A percentile compares a stretch with the other conserved stretches of the same genome.
Conservation (phyloP, 2,888 invertebrate genomes). For the Stenotaenia linearis region DNA sequence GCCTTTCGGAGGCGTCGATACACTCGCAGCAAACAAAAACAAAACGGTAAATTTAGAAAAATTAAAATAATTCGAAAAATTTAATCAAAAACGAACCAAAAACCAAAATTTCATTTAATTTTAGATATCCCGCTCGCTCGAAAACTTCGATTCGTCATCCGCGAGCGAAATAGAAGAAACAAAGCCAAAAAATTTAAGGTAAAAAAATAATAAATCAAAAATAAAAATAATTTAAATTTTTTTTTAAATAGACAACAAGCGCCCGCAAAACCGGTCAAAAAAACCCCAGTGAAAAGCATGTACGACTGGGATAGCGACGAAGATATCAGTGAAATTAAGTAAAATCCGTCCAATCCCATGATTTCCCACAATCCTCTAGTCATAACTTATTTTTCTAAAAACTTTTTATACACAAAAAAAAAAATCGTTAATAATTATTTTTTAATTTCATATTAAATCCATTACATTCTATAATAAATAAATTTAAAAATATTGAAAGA, state of each 20-base stretch:
- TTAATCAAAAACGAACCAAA: no score
- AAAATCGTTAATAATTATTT: neutral
- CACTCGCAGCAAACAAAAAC: neutral
- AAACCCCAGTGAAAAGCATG: neutral
- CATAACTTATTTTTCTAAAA: neutral
- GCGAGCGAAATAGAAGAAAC: neutral
- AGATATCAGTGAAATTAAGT: neutral
- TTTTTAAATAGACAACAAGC: neutral
- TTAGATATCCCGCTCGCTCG: neutral
- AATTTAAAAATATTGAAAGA: neutral
- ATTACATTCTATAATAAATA: neutral
- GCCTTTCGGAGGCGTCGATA: neutral
- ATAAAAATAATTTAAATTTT: neutral
- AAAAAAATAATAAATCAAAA: neutral
- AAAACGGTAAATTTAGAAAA: neutral
- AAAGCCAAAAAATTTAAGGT: neutral
- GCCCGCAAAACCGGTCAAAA: neutral
- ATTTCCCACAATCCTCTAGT: neutral
- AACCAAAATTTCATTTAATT: no score
- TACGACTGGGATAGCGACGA: conserved; percentile 10
- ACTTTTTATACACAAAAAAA: neutral
- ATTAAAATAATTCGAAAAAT: no score
- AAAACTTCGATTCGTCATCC: neutral
- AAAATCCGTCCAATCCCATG: neutral
- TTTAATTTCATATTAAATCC: neutral